Evolutionary conservation across 2,113 vertebrate genomes (phyloP).

Genomic region (Pachycephala philippinensis): DNA sequence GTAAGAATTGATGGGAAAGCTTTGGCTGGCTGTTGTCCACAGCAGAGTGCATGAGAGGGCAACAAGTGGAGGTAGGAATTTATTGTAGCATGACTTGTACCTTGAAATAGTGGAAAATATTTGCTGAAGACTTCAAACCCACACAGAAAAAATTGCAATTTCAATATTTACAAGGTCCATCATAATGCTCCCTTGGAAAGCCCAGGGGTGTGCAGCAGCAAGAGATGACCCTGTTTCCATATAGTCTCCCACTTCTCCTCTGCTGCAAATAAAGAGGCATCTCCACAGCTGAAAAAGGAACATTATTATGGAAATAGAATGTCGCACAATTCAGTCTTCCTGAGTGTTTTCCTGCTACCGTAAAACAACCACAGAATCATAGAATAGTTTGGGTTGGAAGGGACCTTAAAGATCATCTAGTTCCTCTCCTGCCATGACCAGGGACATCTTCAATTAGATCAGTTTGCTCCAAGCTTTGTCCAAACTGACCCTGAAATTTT

Average conservation of each 20-base stretch:
- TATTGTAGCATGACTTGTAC: accelerated
- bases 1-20: conserved; percentile 68
- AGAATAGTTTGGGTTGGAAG: background rate
- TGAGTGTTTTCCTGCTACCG: background rate
- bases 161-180: background rate
- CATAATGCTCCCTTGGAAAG: background rate
- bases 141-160: background rate
- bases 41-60: background rate
- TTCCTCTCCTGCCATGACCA: background rate
- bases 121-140: background rate
- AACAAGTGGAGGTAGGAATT: background rate
- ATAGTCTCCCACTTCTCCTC: background rate
- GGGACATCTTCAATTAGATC: background rate
- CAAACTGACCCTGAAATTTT: background rate
- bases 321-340: background rate
- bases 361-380: background rate
- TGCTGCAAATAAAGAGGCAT: background rate
- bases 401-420: background rate
- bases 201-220: background rate
- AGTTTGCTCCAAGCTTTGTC: background rate
- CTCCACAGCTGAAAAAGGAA: background rate
- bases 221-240: background rate
- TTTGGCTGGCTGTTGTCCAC: background rate
- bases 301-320: background rate
- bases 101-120: background rate